Evolutionary conservation across 2,113 vertebrate genomes (phyloP).

Genomic region (Cepphus grylle): DNA sequence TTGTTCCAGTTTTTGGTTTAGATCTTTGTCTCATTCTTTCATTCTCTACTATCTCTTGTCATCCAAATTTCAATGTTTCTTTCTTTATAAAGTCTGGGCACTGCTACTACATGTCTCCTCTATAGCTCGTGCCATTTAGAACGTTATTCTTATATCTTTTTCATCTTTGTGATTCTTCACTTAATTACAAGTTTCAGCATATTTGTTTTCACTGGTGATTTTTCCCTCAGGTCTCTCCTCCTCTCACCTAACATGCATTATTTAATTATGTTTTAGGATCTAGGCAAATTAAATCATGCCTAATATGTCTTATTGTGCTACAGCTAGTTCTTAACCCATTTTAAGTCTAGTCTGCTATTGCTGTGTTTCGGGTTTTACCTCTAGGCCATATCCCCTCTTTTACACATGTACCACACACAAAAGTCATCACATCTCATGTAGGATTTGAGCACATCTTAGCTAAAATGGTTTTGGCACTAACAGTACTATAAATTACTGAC

Average conservation of each 20-base stretch:
- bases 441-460: neutral
- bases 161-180: neutral
- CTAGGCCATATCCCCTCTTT: neutral
- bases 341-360: neutral
- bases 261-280: conserved; percentile 6
- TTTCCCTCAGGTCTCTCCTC: neutral
- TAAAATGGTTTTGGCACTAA: neutral
- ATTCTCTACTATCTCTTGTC: neutral
- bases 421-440: neutral
- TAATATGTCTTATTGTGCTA: neutral
- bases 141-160: neutral
- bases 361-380: neutral
- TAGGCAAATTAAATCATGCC: neutral
- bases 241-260: neutral
- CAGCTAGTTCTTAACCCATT: neutral
- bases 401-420: neutral
- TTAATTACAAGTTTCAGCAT: neutral
- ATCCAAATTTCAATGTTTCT: neutral
- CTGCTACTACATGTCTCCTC: neutral
- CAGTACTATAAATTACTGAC: neutral
- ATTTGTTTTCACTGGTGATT: neutral
- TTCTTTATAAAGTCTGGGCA: neutral
- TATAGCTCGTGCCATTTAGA: neutral
- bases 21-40: neutral
- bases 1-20: neutral